Evolutionary conservation across 2,113 vertebrate genomes (phyloP), one percentile per base, ranked within the genome.

Genomic region (Hiodon alosoides): DNA sequence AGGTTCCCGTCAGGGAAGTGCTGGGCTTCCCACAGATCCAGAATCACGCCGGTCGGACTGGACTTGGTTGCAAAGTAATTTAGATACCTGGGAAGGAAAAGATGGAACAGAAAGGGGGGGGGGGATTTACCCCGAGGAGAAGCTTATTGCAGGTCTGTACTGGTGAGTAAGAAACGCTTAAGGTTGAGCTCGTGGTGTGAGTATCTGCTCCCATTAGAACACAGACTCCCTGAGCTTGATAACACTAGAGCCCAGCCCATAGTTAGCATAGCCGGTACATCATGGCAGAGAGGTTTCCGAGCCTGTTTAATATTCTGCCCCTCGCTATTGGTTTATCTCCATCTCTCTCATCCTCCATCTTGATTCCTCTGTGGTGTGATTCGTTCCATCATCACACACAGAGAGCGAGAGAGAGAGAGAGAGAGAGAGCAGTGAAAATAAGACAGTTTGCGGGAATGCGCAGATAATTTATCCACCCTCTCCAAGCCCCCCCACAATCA

Each of bases 11-110:
- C 97, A 0, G 96, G 95, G 81, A 97, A 98, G 90, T 99, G 96
- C 88, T 97, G 97, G 51, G 96, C 96, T 89, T 99, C 97, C 97
- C 97, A 99, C 46, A 99, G 91, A 90, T 99, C 97, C 87, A 99
- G 85, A 85, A 99, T 98, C 72, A 98, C 96, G 0, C 97, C 97
- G 0, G 97, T 99, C 0, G 97, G 97, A 83, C 95, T 99, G 0
- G 96, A 96, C 89, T 98, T 99, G 1, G 96, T 99, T 80, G 96
- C 97, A 85, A 98, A 99, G 89, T 99, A 99, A 89, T 99, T 98
- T 79, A 99, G 90, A 86, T 99, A 99, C 88, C 97, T 99, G 9
- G 5, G 8, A 16, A 17, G 47, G 53, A 50, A 75, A 69, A 17
- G 2, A 62, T 47, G 7, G 75, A 50, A 59, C 4, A n/a, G 11